phyloP scores from a whole-genome alignment of 64 coral and sea anemone genomes.

The Porites australiensis region DNA sequence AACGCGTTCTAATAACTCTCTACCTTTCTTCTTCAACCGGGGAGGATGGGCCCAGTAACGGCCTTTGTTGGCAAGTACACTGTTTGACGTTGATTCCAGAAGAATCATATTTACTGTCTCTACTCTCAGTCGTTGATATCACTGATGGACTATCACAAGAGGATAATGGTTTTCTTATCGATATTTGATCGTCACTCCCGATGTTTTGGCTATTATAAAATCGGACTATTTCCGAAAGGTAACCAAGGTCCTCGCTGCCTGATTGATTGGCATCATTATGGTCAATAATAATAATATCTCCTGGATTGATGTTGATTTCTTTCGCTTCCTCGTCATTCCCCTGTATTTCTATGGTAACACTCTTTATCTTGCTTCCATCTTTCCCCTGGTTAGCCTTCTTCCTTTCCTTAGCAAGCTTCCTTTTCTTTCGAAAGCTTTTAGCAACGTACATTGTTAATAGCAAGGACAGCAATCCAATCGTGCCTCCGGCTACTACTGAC shows the following conservation, averaged over 20 bases:
- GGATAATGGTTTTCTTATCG: slow-evolving; percentile 73
- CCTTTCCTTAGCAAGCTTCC: slow-evolving; percentile 7
- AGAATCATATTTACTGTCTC: slow-evolving; percentile 44
- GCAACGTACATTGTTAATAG: slow-evolving; percentile 32
- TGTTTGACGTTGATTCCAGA: slow-evolving; percentile 3
- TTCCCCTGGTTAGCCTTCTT: slow-evolving; percentile 2
- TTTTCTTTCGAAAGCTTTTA: slow-evolving; percentile 37
- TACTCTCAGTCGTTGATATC: slow-evolving; percentile 73
- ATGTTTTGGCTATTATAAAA: slow-evolving; percentile 92
- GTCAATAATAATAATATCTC: slow-evolving; percentile 94
- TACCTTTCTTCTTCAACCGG: not conserved
- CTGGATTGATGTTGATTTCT: slow-evolving; percentile 88
- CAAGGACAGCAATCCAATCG: slow-evolving; percentile 35
- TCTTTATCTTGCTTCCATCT: slow-evolving; percentile 68
- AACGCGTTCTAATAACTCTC: not conserved
- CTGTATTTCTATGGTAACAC: slow-evolving; percentile 88
- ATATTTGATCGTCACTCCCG: slow-evolving; percentile 73
- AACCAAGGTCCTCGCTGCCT: slow-evolving; percentile 83
- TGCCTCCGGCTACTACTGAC: slow-evolving; percentile 57
- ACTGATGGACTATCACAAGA: slow-evolving; percentile 82
- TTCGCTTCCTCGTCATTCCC: slow-evolving; percentile 68
- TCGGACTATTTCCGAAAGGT: slow-evolving; percentile 92
- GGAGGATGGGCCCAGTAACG: slow-evolving; percentile 1
- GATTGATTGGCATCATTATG: slow-evolving; percentile 77
- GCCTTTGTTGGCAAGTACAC: slow-evolving; percentile 17